These are phyloP conservation scores for Phataginus tetradactyla DNA, from an alignment of 2,797 vertebrate species.

Conservation along the genomic window DNA sequence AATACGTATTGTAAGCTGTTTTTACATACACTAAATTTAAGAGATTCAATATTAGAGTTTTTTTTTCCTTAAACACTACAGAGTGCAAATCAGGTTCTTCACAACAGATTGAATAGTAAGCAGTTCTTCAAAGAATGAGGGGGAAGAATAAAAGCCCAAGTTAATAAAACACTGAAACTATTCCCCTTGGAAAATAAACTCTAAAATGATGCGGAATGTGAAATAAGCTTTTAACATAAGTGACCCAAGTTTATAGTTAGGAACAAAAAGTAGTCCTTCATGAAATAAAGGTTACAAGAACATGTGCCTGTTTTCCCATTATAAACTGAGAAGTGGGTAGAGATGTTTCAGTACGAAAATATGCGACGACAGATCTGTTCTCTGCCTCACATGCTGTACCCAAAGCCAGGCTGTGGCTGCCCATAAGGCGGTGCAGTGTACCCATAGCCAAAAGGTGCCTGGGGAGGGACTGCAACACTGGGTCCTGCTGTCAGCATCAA, in stretches of 20 bases:
- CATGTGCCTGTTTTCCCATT: conserved; percentile 90
- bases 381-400: conserved; percentile 96
- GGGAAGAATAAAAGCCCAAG: conserved; percentile 86
- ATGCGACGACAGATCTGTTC: conserved; percentile 86
- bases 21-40: conserved; percentile 95
- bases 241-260: conserved; percentile 93
- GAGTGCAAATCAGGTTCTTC: conserved; percentile 99
- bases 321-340: conserved; percentile 93
- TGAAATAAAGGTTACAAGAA: conserved; percentile 91
- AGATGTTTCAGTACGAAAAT: conserved; percentile 93
- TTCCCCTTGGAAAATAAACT: conserved; percentile 91
- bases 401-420: conserved; percentile 95
- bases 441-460: conserved; percentile 97
- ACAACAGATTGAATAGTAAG: conserved; percentile 92
- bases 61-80: conserved; percentile 92
- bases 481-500: conserved; percentile 99
- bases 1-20: conserved; percentile 93
- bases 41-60: conserved; percentile 95
- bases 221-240: conserved; percentile 90
- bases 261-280: conserved; percentile 97
- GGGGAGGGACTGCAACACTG: conserved; percentile 96
- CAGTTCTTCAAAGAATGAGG: conserved; percentile 84
- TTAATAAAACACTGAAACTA: conserved; percentile 90
- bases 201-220: conserved; percentile 98
- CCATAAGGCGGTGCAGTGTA: conserved; percentile 95